Percentiles rank a stretch among this genome's conserved stretches.
phyloP scores from a whole-genome alignment of 2,113 vertebrate genomes.

The Crotalus tigris region DNA sequence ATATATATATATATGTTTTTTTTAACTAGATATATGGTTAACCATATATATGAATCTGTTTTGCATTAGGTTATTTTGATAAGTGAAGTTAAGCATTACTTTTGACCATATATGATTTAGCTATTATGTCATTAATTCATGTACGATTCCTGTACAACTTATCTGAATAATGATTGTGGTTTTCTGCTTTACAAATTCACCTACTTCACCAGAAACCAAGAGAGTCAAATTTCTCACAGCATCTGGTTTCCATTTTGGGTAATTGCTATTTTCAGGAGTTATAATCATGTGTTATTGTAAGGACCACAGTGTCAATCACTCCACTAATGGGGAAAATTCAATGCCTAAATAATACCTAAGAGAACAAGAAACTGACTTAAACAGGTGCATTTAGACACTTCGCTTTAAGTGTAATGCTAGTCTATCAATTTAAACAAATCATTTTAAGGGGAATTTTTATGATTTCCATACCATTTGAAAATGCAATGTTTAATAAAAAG shows the following conservation, averaged over 20 bases:
- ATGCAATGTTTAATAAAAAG: slow-evolving; percentile 49
- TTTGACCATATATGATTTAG: slow-evolving; percentile 84
- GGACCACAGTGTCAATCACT: slow-evolving; percentile 87
- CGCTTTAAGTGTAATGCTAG: slow-evolving; percentile 74
- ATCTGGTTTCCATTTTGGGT: slow-evolving; percentile 88
- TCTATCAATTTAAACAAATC: slow-evolving; percentile 78
- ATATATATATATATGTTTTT: slow-evolving; percentile 32
- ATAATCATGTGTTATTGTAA: slow-evolving; percentile 92
- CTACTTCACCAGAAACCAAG: slow-evolving; percentile 81
- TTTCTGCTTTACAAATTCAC: slow-evolving; percentile 87
- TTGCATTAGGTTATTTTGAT: slow-evolving; percentile 82
- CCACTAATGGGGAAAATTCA: slow-evolving; percentile 80
- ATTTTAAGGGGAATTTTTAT: slow-evolving; percentile 75
- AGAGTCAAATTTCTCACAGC: slow-evolving; percentile 79
- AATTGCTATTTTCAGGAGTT: slow-evolving; percentile 88
- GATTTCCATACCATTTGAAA: slow-evolving; percentile 67
- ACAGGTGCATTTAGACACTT: slow-evolving; percentile 80
- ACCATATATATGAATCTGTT: slow-evolving; percentile 64
- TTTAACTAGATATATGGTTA: too few species aligned
- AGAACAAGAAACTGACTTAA: slow-evolving; percentile 78
- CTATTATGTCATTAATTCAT: slow-evolving; percentile 89
- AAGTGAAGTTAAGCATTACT: slow-evolving; percentile 82
- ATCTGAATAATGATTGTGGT: slow-evolving; percentile 85
- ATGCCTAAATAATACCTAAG: slow-evolving; percentile 78
- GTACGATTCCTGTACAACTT: slow-evolving; percentile 84